Percentiles rank a stretch among this genome's conserved stretches.
phyloP scores from a whole-genome alignment of 2,888 invertebrate genomes.

The Drepanosiphum platanoidis region DNA sequence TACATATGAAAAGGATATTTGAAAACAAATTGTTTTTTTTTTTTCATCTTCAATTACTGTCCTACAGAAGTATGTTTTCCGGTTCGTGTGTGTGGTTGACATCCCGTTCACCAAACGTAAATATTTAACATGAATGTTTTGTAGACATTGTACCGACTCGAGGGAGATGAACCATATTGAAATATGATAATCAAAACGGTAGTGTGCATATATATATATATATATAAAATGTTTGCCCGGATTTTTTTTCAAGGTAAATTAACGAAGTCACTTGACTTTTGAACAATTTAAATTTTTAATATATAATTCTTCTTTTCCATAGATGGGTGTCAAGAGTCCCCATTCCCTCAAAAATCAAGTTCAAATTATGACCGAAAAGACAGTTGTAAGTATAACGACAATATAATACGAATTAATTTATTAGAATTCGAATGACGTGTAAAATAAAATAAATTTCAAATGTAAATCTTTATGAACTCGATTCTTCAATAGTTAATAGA shows the following conservation, averaged over 20 bases:
- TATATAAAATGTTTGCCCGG: background rate
- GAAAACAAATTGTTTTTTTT: slow-evolving; percentile 38
- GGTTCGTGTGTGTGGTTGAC: slow-evolving; percentile 21
- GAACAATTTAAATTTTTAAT: background rate
- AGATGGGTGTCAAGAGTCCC: background rate
- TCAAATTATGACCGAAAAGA: too few species aligned
- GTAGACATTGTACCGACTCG: slow-evolving; percentile 7
- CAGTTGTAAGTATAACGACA: too few species aligned
- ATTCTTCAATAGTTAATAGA: too few species aligned
- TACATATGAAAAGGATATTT: background rate
- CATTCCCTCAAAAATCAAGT: too few species aligned
- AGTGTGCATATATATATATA: background rate
- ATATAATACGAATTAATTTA: too few species aligned
- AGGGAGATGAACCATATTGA: slow-evolving; percentile 18
- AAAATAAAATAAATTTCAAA: too few species aligned
- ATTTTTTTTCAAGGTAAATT: background rate
- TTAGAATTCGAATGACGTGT: too few species aligned
- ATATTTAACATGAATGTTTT: slow-evolving; percentile 40
- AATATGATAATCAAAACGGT: background rate
- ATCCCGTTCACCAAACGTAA: slow-evolving; percentile 17
- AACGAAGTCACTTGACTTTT: background rate
- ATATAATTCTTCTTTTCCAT: background rate
- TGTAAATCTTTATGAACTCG: too few species aligned
- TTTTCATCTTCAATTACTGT: slow-evolving; percentile 9
- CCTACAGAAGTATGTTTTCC: slow-evolving; percentile 4